These are phyloP conservation scores for Neuroscelio doddi DNA, from an alignment of 2,888 invertebrate species.

Conservation along the genomic window DNA sequence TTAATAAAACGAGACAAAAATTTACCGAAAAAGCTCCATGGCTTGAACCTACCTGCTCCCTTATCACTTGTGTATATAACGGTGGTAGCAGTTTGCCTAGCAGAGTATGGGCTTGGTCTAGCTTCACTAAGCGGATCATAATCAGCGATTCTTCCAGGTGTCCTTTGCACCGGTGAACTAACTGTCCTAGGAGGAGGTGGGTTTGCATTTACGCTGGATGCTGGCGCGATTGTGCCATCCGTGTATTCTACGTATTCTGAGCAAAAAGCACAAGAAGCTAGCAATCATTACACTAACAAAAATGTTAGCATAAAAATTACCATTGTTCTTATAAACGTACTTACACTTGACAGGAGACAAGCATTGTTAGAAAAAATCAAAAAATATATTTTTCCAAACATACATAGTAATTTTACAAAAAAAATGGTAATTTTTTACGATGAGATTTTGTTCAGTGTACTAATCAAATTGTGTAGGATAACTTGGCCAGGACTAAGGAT, in stretches of 20 bases:
- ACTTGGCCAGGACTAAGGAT: too few relatives aligned
- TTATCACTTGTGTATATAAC: constrained; percentile 88
- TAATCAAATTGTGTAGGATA: too few relatives aligned
- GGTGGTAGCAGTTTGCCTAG: constrained; percentile 83
- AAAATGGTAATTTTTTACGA: too few relatives aligned
- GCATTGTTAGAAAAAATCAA: too few relatives aligned
- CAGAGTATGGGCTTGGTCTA: constrained; percentile 82
- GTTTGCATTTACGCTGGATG: constrained; percentile 57
- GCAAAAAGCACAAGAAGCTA: constrained; percentile 41
- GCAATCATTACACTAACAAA: constrained; percentile 17
- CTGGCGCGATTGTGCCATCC: constrained; percentile 67
- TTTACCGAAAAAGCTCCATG: constrained; percentile 2
- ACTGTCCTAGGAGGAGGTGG: constrained; percentile 48
- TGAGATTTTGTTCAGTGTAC: too few relatives aligned
- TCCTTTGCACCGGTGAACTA: constrained; percentile 69
- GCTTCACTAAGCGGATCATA: constrained; percentile 84
- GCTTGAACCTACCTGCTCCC: constrained; percentile 75
- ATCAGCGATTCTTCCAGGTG: constrained; percentile 84
- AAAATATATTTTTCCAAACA: too few relatives aligned
- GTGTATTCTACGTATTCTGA: constrained; percentile 70
- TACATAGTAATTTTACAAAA: too few relatives aligned
- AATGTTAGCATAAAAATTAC: too few relatives aligned
- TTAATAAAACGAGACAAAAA: too few relatives aligned
- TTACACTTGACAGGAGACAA: too few relatives aligned
- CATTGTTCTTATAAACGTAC: too few relatives aligned